Conservation (phyloP, 2,888 invertebrate genomes). For the Drosophila ustulata region DNA sequence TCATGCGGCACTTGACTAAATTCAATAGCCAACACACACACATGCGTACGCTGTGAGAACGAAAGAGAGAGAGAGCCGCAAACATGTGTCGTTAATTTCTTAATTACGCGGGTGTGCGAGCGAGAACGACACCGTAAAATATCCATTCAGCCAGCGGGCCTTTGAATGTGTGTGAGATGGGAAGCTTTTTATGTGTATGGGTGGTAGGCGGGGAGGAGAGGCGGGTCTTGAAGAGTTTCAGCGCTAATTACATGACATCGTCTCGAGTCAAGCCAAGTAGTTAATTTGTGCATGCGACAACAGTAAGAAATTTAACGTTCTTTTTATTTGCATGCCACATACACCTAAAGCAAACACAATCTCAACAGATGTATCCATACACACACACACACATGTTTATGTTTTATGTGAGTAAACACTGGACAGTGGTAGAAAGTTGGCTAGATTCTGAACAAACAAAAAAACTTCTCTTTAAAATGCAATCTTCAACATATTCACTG, state of each 20-base stretch:
- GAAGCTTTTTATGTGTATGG: slow-evolving; percentile 1
- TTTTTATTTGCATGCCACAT: slow-evolving; percentile 45
- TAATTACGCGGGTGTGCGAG: slow-evolving; percentile 72
- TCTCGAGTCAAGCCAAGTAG: slow-evolving; percentile 72
- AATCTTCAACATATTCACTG: too few relatives aligned
- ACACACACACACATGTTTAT: slow-evolving; percentile 12
- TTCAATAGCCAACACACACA: slow-evolving; percentile 50
- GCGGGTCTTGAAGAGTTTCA: slow-evolving; percentile 38
- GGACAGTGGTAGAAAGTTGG: slow-evolving; percentile 28
- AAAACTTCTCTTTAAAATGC: too few relatives aligned
- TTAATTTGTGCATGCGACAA: slow-evolving; percentile 65
- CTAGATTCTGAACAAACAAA: too few relatives aligned
- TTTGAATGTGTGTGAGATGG: background rate
- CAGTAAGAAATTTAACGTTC: slow-evolving; percentile 47
- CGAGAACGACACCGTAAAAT: slow-evolving; percentile 26
- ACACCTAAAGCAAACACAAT: slow-evolving; percentile 42
- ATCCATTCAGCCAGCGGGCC: slow-evolving; percentile 46
- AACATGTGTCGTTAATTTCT: slow-evolving; percentile 80
- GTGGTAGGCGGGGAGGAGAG: background rate
- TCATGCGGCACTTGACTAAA: slow-evolving; percentile 65
- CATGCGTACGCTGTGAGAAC: slow-evolving; percentile 1
- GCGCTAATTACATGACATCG: slow-evolving; percentile 63
- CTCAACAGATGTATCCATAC: slow-evolving; percentile 12
- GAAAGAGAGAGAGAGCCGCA: slow-evolving; percentile 51
- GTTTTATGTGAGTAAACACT: slow-evolving; percentile 15